Percentiles rank a stretch among this genome's conserved stretches.
Evolutionary conservation across 23 tunicate species (phyloP).

Genomic region (Clavelina lepadiformis): DNA sequence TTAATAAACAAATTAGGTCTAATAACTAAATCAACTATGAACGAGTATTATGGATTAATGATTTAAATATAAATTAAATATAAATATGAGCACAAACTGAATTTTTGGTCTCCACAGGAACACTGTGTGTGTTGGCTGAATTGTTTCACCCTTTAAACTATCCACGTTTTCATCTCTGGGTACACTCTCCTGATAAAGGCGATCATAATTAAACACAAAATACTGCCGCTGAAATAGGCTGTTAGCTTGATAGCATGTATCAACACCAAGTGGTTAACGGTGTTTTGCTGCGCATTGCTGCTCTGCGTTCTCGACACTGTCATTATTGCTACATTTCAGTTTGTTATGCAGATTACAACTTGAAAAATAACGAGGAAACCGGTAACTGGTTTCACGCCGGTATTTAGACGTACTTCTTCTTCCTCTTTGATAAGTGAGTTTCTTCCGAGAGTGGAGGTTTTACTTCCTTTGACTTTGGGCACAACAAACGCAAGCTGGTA

Average conservation of each 20-base stretch:
- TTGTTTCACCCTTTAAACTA: not conserved
- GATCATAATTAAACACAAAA: too few species aligned
- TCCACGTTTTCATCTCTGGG: not conserved
- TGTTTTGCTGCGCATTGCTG: too few species aligned
- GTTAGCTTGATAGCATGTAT: too few species aligned
- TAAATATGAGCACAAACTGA: slow-evolving; percentile 9
- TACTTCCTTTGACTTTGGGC: slow-evolving; percentile 50
- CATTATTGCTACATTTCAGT: too few species aligned
- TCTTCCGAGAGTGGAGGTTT: slow-evolving; percentile 26
- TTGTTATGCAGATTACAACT: too few species aligned
- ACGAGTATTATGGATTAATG: not conserved
- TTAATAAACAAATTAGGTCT: not conserved
- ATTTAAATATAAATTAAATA: not conserved
- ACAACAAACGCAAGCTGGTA: slow-evolving; percentile 49
- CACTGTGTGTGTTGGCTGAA: slow-evolving; percentile 20
- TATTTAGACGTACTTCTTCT: too few species aligned
- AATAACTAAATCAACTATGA: not conserved
- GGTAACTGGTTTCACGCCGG: too few species aligned
- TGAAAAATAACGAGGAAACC: too few species aligned
- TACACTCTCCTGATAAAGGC: not conserved
- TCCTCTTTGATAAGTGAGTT: slow-evolving; percentile 47
- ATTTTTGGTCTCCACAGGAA: slow-evolving; percentile 57
- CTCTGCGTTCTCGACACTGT: too few species aligned
- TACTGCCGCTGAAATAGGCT: too few species aligned
- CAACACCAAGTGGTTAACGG: too few species aligned